Conservation (phyloP, 2,888 invertebrate species). For the Dasysyrphus albostriatus region DNA sequence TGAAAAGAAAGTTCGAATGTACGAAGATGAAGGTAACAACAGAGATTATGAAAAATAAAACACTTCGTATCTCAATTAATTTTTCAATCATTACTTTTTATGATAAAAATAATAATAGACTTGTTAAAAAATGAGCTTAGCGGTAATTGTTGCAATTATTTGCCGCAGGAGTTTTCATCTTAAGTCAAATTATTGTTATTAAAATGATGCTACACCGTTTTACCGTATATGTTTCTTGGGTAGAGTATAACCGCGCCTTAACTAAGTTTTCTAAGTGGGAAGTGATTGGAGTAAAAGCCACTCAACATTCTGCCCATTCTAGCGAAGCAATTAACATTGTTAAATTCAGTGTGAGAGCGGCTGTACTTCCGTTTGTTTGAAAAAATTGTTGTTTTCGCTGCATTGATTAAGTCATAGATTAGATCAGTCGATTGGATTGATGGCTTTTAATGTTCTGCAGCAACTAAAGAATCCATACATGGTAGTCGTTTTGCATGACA, state of each 20-base stretch:
- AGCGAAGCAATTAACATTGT: slow-evolving; percentile 48
- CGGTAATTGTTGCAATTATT: slow-evolving; percentile 63
- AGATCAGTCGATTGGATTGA: slow-evolving; percentile 52
- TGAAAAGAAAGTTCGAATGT: slow-evolving; percentile 69
- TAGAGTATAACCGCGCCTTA: slow-evolving; percentile 24
- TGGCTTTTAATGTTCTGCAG: slow-evolving; percentile 12
- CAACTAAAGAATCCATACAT: slow-evolving; percentile 47
- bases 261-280: slow-evolving; percentile 17
- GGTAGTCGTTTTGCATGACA: slow-evolving; percentile 40
- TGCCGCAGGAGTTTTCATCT: slow-evolving; percentile 45
- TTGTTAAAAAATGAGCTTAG: slow-evolving; percentile 45
- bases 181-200: slow-evolving; percentile 16
- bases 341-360: neutral
- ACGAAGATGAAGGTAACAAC: slow-evolving; percentile 31
- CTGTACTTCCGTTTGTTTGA: neutral
- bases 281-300: slow-evolving; percentile 48
- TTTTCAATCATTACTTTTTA: slow-evolving; percentile 58
- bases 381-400: slow-evolving; percentile 6
- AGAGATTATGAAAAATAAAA: neutral
- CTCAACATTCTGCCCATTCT: slow-evolving; percentile 34
- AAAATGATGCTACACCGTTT: slow-evolving; percentile 14
- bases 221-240: neutral
- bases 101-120: slow-evolving; percentile 41
- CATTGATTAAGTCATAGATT: slow-evolving; percentile 65
- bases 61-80: slow-evolving; percentile 52